Conservation (phyloP, 2,888 invertebrate species). For the Mythimna vitellina region DNA sequence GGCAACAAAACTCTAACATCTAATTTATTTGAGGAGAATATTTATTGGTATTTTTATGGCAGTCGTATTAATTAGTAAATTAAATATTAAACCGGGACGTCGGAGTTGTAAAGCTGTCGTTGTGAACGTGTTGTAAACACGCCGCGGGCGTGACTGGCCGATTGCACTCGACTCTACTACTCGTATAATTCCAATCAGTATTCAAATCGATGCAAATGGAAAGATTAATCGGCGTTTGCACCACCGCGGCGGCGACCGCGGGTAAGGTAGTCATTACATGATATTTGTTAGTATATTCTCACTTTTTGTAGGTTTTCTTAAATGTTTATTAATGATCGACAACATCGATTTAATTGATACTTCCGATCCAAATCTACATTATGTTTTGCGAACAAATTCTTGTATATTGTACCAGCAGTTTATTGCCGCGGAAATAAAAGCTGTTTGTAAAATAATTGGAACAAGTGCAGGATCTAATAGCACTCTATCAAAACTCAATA, state of each 20-base stretch:
- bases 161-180: slow-evolving; percentile 73
- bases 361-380: slow-evolving; percentile 9
- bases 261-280: slow-evolving; percentile 73
- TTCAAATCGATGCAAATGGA: slow-evolving; percentile 87
- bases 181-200: slow-evolving; percentile 85
- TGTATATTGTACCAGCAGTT: slow-evolving; percentile 12
- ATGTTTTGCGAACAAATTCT: neutral
- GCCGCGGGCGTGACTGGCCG: slow-evolving; percentile 73
- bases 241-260: slow-evolving; percentile 70
- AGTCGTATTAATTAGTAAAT: slow-evolving; percentile 61
- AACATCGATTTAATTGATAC: slow-evolving; percentile 14
- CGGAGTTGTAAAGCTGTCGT: slow-evolving; percentile 69
- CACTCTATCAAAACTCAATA: slow-evolving; percentile 53
- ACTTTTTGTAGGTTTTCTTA: slow-evolving; percentile 58
- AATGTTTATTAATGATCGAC: slow-evolving; percentile 20
- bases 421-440: slow-evolving; percentile 19
- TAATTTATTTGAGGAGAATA: slow-evolving; percentile 42
- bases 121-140: slow-evolving; percentile 71
- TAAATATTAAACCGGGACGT: slow-evolving; percentile 62
- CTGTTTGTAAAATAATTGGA: slow-evolving; percentile 32
- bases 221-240: slow-evolving; percentile 85
- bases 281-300: slow-evolving; percentile 68
- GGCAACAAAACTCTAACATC: slow-evolving; percentile 31
- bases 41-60: slow-evolving; percentile 56
- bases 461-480: slow-evolving; percentile 43